A percentile compares a stretch with the other conserved stretches of the same genome.
phyloP scores from a whole-genome alignment of 2,113 vertebrate species.

The Entosphenus tridentatus region DNA sequence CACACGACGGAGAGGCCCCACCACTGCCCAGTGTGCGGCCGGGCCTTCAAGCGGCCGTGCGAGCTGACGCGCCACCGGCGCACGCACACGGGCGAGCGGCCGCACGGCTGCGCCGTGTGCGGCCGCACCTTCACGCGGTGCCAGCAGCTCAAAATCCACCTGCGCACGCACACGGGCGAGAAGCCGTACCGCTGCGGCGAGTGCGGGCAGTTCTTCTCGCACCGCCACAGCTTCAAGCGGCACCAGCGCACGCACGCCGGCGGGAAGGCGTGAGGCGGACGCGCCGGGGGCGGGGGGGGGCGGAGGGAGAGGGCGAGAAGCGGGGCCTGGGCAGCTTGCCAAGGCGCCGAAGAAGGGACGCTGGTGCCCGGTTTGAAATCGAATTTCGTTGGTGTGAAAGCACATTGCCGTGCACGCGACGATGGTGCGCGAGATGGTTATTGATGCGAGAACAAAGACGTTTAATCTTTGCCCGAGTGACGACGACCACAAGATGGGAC shows the following conservation, averaged over 20 bases:
- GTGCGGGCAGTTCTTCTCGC: slow-evolving; percentile 25
- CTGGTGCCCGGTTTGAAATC: too few relatives aligned
- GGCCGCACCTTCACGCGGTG: neutral
- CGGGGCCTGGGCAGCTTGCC: too few relatives aligned
- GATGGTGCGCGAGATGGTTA: too few relatives aligned
- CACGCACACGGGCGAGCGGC: neutral
- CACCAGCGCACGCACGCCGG: slow-evolving; percentile 12
- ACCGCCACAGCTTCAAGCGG: slow-evolving; percentile 15
- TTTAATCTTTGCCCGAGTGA: too few relatives aligned
- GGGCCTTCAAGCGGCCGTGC: slow-evolving; percentile 1
- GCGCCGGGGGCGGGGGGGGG: too few relatives aligned
- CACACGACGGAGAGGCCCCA: neutral
- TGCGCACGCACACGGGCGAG: neutral
- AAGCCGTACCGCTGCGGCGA: slow-evolving; percentile 33
- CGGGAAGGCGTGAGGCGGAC: neutral
- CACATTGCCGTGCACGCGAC: too few relatives aligned
- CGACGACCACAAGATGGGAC: too few relatives aligned
- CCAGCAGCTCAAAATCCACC: neutral
- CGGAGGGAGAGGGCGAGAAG: too few relatives aligned
- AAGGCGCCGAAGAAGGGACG: too few relatives aligned
- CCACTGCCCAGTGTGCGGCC: neutral
- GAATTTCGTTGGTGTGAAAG: too few relatives aligned
- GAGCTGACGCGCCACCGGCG: slow-evolving; percentile 5
- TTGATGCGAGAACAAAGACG: too few relatives aligned
- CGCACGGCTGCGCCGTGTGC: slow-evolving; percentile 2